phyloP scores from a whole-genome alignment of 2,113 vertebrate genomes.

The Laticauda colubrina region DNA sequence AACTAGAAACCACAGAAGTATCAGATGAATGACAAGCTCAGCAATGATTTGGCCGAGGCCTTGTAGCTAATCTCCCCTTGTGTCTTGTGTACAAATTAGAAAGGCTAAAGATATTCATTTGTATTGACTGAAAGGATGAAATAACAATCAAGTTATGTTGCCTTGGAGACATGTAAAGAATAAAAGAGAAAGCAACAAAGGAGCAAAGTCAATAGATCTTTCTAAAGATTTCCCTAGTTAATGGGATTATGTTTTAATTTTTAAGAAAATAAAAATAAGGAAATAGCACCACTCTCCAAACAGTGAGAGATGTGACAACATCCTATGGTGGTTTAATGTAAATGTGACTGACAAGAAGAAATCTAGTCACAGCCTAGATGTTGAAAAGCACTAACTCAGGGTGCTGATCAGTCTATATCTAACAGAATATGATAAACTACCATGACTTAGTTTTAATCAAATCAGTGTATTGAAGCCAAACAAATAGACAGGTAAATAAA shows the following conservation, averaged over 20 bases:
- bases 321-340: not conserved
- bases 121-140: not conserved
- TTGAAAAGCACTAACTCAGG: not conserved
- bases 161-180: not conserved
- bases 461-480: not conserved
- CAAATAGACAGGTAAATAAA: not conserved
- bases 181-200: not conserved
- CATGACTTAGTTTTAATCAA: not conserved
- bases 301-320: not conserved
- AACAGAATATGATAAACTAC: not conserved
- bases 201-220: not conserved
- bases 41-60: slow-evolving; percentile 40
- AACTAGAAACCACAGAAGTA: slow-evolving; percentile 39
- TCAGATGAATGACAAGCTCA: slow-evolving; percentile 31
- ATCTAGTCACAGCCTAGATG: not conserved
- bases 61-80: slow-evolving; percentile 38
- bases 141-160: not conserved
- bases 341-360: not conserved
- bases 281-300: not conserved
- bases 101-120: not conserved
- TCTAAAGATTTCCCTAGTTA: not conserved
- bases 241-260: not conserved
- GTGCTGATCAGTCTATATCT: not conserved
- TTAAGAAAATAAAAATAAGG: not conserved
- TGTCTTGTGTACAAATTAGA: not conserved